phyloP scores from a whole-genome alignment of 2,888 invertebrate genomes.

The Harpalus rubripes region DNA sequence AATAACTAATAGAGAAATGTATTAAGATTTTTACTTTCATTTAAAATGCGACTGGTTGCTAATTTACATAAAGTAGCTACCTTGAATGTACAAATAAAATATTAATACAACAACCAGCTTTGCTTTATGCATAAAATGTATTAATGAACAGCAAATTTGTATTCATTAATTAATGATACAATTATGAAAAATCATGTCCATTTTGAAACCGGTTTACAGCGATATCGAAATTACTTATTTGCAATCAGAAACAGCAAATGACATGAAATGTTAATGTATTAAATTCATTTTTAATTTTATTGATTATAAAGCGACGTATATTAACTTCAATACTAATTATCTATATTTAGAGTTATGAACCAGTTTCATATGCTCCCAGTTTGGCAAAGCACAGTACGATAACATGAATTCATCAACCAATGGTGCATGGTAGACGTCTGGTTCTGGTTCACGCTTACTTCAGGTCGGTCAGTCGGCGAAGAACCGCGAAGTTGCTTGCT shows the following conservation, averaged over 20 bases:
- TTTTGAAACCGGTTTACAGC: constrained; percentile 22
- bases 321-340: constrained; percentile 26
- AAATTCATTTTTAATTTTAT: constrained; percentile 20
- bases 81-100: constrained; percentile 20
- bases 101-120: neutral
- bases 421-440: constrained; percentile 23
- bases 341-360: constrained; percentile 43
- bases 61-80: constrained; percentile 14
- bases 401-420: constrained; percentile 32
- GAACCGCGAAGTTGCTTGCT: constrained; percentile 40
- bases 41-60: neutral
- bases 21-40: constrained; percentile 11
- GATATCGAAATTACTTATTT: constrained; percentile 34
- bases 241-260: constrained; percentile 12
- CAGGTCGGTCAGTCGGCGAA: constrained; percentile 55
- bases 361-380: constrained; percentile 28
- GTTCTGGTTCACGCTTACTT: constrained; percentile 24
- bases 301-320: constrained; percentile 8
- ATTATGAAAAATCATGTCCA: constrained; percentile 5
- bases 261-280: constrained; percentile 13
- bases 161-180: constrained; percentile 23
- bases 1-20: constrained; percentile 26
- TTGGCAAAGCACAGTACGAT: constrained; percentile 42
- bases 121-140: neutral
- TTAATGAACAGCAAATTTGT: constrained; percentile 27